Conservation (phyloP, 1,140 invertebrate genomes). For the Anastrepha obliqua region DNA sequence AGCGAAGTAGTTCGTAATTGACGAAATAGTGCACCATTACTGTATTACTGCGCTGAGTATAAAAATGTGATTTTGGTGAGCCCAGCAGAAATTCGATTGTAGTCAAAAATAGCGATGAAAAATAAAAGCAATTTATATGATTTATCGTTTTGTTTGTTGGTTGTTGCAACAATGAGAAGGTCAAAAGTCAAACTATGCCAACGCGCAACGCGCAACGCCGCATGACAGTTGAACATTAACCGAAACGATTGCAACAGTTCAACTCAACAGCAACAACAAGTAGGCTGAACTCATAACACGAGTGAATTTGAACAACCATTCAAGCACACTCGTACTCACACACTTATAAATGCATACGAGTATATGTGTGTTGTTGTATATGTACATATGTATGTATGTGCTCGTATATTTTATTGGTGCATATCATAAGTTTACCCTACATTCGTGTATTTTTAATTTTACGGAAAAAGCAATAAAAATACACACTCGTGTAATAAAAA, state of each 20-base stretch:
- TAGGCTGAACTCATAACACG: not conserved
- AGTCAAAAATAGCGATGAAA: not conserved
- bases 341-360: too few species aligned
- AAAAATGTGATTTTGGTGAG: too few species aligned
- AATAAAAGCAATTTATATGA: not conserved
- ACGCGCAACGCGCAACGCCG: not conserved
- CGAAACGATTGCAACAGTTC: slow-evolving; percentile 32
- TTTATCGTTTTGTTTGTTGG: not conserved
- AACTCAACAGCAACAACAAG: slow-evolving; percentile 6
- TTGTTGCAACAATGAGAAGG: slow-evolving; percentile 21
- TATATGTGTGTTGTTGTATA: too few species aligned
- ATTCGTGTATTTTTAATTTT: slow-evolving; percentile 6
- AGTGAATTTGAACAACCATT: not conserved
- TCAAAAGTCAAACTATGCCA: slow-evolving; percentile 30
- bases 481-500: not conserved
- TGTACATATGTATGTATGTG: too few species aligned
- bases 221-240: slow-evolving; percentile 30
- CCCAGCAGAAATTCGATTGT: too few species aligned
- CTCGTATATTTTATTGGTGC: too few species aligned
- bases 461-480: not conserved
- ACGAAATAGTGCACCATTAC: too few species aligned
- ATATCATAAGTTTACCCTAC: not conserved
- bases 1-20: too few species aligned
- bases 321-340: too few species aligned
- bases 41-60: too few species aligned